Evolutionary conservation across 1,140 invertebrate species (phyloP).

Genomic region (Drosophila equinoxialis): DNA sequence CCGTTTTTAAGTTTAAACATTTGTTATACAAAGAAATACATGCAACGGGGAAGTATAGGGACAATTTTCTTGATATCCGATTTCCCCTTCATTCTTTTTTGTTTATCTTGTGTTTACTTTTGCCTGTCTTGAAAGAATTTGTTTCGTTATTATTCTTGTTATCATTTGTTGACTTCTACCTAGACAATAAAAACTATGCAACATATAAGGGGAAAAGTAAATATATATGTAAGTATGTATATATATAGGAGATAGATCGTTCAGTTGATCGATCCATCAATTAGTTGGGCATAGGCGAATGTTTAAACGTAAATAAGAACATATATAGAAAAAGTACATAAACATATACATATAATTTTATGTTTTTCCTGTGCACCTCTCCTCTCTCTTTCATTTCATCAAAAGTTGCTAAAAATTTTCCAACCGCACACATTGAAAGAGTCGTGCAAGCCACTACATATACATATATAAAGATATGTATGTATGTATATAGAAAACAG

Average conservation of each 20-base stretch:
- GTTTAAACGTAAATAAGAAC: conserved; percentile 9
- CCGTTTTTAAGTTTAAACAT: neutral
- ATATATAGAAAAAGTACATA: conserved; percentile 28
- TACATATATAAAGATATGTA: neutral
- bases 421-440: conserved; percentile 20
- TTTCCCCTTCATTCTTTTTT: neutral
- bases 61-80: neutral
- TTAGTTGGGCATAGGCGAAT: neutral
- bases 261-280: neutral
- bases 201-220: conserved; percentile 47
- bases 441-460: conserved; percentile 17
- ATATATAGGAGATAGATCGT: conserved; percentile 25
- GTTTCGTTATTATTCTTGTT: conserved; percentile 16
- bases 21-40: conserved; percentile 1
- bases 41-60: neutral
- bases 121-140: conserved; percentile 17
- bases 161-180: conserved; percentile 43
- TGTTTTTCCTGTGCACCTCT: conserved; percentile 27
- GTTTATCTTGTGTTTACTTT: conserved; percentile 7
- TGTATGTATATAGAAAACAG: neutral
- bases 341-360: conserved; percentile 51
- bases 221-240: conserved; percentile 13
- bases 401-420: conserved; percentile 31
- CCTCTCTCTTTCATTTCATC: neutral
- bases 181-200: conserved; percentile 64